These are phyloP conservation scores for Busseola fusca DNA, from an alignment of 2,888 invertebrate species.

Conservation along the genomic window DNA sequence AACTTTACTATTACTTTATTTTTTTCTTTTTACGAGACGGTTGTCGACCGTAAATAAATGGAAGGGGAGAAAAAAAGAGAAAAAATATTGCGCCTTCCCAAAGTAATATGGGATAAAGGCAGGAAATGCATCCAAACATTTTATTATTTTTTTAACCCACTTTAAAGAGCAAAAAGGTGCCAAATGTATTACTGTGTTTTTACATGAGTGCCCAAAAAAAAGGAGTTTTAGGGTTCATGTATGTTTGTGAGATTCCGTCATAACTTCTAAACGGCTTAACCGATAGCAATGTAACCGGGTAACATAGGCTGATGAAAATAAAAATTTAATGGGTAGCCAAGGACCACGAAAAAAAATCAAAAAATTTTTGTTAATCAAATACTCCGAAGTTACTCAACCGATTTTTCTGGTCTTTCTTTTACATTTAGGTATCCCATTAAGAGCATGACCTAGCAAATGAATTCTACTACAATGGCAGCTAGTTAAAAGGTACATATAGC, in stretches of 20 bases:
- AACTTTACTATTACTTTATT: too few relatives aligned
- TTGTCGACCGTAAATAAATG: not conserved
- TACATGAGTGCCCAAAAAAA: too few relatives aligned
- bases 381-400: not conserved
- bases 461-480: slow-evolving; percentile 1
- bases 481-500: slow-evolving; percentile 42
- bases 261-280: too few relatives aligned
- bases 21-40: too few relatives aligned
- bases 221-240: too few relatives aligned
- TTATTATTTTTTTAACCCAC: not conserved
- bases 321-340: too few relatives aligned
- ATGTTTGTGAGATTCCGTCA: too few relatives aligned
- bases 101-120: not conserved
- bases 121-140: not conserved
- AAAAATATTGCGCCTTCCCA: not conserved
- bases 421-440: not conserved
- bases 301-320: too few relatives aligned
- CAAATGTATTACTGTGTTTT: not conserved
- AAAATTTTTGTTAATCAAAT: not conserved
- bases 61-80: too few relatives aligned
- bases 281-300: too few relatives aligned
- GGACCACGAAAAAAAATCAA: too few relatives aligned
- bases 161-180: not conserved
- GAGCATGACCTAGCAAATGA: not conserved
- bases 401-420: not conserved